phyloP scores from a whole-genome alignment of 2,113 vertebrate species.

The Rhineura floridana region DNA sequence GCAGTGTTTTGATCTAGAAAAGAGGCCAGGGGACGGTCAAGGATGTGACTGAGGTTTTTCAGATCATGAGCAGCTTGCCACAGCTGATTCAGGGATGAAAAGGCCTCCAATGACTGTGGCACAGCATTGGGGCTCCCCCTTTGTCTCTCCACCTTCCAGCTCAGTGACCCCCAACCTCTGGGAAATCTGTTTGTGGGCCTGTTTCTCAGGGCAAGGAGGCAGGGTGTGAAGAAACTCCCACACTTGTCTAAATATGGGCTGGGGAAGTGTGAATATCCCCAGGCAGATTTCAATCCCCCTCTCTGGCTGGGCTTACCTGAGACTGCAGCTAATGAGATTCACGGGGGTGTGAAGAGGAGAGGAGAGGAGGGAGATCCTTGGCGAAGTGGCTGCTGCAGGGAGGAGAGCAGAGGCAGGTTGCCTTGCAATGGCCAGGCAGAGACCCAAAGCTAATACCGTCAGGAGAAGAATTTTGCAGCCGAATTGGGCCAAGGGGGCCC shows the following conservation, averaged over 20 bases:
- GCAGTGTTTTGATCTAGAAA: neutral
- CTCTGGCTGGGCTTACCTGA: neutral
- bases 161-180: neutral
- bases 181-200: neutral
- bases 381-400: neutral
- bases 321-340: constrained; percentile 58
- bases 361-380: rapidly evolving
- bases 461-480: too few species aligned
- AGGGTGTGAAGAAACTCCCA: neutral
- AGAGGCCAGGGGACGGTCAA: neutral
- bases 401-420: neutral
- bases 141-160: too few species aligned
- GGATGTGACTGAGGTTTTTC: neutral
- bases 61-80: neutral
- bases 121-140: neutral
- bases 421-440: neutral
- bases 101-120: too few species aligned
- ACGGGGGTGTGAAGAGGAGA: constrained; percentile 37
- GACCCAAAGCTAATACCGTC: neutral
- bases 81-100: too few species aligned
- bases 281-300: constrained; percentile 49
- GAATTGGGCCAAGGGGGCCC: too few species aligned
- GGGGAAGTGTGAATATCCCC: constrained; percentile 49
- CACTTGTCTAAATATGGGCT: constrained; percentile 62
- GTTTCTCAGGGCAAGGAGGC: neutral